Percentiles rank a stretch among this genome's conserved stretches.
phyloP scores from a whole-genome alignment of 1,140 invertebrate genomes.

The Scaptodrosophila lebanonensis region DNA sequence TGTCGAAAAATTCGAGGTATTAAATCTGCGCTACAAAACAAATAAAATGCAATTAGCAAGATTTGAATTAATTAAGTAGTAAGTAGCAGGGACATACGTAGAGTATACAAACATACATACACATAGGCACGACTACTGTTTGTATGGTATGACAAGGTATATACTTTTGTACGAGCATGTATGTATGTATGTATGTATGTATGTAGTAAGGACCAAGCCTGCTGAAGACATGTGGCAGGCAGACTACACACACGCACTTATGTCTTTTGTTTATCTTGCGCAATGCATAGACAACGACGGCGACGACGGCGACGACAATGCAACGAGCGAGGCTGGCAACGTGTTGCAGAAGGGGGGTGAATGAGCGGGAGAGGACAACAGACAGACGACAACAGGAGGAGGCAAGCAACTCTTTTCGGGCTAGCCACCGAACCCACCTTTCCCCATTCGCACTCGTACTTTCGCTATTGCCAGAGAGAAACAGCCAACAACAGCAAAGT shows the following conservation, averaged over 20 bases:
- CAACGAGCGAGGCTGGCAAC: constrained; percentile 26
- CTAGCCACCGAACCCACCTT: too few species aligned
- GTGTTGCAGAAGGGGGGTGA: neutral
- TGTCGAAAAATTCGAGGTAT: too few species aligned
- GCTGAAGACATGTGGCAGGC: constrained; percentile 57
- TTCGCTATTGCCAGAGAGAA: too few species aligned
- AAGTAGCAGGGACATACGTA: constrained; percentile 27
- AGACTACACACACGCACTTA: constrained; percentile 30
- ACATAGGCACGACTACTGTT: too few species aligned
- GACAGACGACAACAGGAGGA: too few species aligned
- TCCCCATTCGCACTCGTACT: too few species aligned
- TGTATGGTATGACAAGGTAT: too few species aligned
- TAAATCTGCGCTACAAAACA: constrained; percentile 48
- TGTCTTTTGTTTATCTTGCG: constrained; percentile 69
- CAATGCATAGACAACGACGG: constrained; percentile 38
- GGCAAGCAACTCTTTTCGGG: constrained; percentile 54
- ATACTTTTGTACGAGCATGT: too few species aligned
- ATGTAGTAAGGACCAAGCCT: too few species aligned
- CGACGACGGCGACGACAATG: too few species aligned
- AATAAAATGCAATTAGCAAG: constrained; percentile 74
- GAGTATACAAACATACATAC: too few species aligned
- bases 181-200: too few species aligned
- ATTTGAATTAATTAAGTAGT: constrained; percentile 69
- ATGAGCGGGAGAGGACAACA: neutral
- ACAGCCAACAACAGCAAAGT: constrained; percentile 60